phyloP scores from a whole-genome alignment of 2,797 vertebrate species.

The Schizopygopsis malacanthus region DNA sequence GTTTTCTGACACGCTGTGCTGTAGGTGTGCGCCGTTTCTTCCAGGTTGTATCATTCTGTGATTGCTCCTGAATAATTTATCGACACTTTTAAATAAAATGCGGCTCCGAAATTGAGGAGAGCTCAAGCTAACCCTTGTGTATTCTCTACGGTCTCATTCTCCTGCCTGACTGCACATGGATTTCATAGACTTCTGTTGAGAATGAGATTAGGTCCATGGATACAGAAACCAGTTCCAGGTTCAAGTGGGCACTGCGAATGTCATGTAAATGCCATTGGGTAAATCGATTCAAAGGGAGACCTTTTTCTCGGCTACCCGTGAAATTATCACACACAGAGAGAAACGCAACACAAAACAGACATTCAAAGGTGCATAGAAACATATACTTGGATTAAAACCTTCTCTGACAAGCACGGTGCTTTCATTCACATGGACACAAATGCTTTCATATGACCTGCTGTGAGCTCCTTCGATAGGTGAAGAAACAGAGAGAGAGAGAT shows the following conservation, averaged over 20 bases:
- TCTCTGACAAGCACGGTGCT: background rate
- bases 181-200: slow-evolving; percentile 26
- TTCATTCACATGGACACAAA: slow-evolving; percentile 33
- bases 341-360: slow-evolving; percentile 22
- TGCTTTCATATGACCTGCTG: slow-evolving; percentile 60
- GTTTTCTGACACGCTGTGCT: slow-evolving; percentile 8
- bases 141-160: slow-evolving; percentile 28
- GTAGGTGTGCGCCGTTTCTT: background rate
- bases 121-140: slow-evolving; percentile 32
- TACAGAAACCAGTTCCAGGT: slow-evolving; percentile 28
- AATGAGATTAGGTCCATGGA: slow-evolving; percentile 42
- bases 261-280: slow-evolving; percentile 58
- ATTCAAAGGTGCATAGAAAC: slow-evolving; percentile 10
- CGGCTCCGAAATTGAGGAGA: slow-evolving; percentile 10
- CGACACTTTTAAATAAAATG: slow-evolving; percentile 32
- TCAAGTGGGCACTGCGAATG: slow-evolving; percentile 45
- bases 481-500: slow-evolving; percentile 21
- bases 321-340: slow-evolving; percentile 13
- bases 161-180: slow-evolving; percentile 1
- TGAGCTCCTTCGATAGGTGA: slow-evolving; percentile 53
- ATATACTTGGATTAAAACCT: background rate
- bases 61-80: slow-evolving; percentile 54
- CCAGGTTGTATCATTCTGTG: slow-evolving; percentile 16
- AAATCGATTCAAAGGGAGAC: slow-evolving; percentile 57
- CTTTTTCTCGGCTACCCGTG: slow-evolving; percentile 42